Percentiles rank a stretch among this genome's conserved stretches.
Conservation (phyloP, 53 echinoderm and acorn worm genomes). For the Hippasteria phrygiana region DNA sequence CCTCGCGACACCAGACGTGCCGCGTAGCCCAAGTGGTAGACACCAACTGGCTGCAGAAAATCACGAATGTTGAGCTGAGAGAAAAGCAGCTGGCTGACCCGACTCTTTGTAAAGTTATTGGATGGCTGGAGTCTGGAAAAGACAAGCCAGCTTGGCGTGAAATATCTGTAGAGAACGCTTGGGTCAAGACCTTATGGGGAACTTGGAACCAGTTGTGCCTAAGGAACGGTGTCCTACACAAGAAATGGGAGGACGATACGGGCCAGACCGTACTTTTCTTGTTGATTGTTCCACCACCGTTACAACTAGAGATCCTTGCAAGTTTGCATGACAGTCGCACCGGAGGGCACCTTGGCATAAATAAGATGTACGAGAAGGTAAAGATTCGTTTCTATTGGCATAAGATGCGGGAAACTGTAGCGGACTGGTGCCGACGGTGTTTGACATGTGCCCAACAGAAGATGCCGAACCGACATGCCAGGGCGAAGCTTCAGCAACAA, state of each 20-base stretch:
- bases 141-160: constrained; percentile 45
- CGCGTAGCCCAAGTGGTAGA: not conserved
- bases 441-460: constrained; percentile 22
- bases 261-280: constrained; percentile 28
- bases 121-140: constrained; percentile 22
- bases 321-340: constrained; percentile 13
- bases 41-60: constrained; percentile 1
- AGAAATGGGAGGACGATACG: constrained; percentile 36
- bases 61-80: not conserved
- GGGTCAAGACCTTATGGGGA: constrained; percentile 35
- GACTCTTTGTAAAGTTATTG: not conserved
- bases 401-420: constrained; percentile 38
- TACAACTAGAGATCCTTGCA: not conserved
- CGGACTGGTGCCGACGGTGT: constrained; percentile 36
- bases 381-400: constrained; percentile 43
- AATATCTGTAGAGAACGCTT: constrained; percentile 9
- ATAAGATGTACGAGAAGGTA: constrained; percentile 25
- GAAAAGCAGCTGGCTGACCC: constrained; percentile 10
- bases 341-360: constrained; percentile 36
- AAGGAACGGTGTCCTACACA: constrained; percentile 20
- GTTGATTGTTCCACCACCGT: constrained; percentile 33
- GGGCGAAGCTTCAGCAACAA: constrained; percentile 29
- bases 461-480: not conserved
- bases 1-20: not conserved
- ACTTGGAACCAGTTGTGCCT: constrained; percentile 57